Evolutionary conservation across 2,113 vertebrate genomes (phyloP), one percentile per base, ranked within the genome.

Genomic region (Aplodontia rufa): DNA sequence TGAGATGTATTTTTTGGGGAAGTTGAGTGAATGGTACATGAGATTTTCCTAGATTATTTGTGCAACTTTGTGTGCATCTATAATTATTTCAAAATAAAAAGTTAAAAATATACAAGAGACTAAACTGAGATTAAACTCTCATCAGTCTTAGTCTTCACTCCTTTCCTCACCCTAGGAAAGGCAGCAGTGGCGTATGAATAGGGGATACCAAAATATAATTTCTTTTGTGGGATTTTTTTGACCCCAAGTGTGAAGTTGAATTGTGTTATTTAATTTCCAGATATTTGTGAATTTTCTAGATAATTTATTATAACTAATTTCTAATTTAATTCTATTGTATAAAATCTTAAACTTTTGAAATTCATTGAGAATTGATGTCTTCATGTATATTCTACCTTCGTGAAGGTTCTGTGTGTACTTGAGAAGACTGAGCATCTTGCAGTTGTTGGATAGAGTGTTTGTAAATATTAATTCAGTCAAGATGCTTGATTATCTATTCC

Each of bases 181-280:
- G 30, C 82, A 30, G 13, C 19, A n/a, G 49, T 53, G 51, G 82
- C 9, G 12, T 6, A 4, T 86, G 85, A 42, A 30, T 24, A 47
- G 75, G 76, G 24, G 10, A 79, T 24, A 53, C 4, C 1, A 82
- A 76, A 87, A 90, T 78, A 42, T 45, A 78, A 87, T 93, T 90
- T 75, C 37, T 35, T 30, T 75, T 85, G 24, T 45, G 24, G 66
- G 7, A 49, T 90, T 87, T 62, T 68, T 85, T 90, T 68, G 42
- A 69, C 16, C 37, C 40, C 16, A 72, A 58, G 12, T n/a, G 49
- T 75, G 78, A 84, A 8, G 5, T 71, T 53, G 12, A 92, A n/a
- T 83, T 92, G 6, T 80, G 26, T 85, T 68, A 83, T 68, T 74
- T 86, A 58, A 87, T 68, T 90, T 86, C 28, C 58, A 93, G 78